These are phyloP conservation scores for Cenopis cana DNA, from an alignment of 2,888 invertebrate species.

Conservation along the genomic window DNA sequence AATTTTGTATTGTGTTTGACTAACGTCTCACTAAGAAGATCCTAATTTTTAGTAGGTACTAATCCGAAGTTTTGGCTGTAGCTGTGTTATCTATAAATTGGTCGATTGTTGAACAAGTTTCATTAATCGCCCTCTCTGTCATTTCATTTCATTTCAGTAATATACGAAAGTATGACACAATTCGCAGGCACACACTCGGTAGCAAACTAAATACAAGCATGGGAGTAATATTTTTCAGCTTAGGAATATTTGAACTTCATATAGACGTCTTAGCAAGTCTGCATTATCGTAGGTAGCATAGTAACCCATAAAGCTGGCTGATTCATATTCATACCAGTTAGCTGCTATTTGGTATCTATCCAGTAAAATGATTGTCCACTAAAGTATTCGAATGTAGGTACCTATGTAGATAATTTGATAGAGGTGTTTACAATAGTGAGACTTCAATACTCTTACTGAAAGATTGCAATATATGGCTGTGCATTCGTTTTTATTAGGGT, in stretches of 20 bases:
- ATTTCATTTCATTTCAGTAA: too few species aligned
- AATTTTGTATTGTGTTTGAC: constrained; percentile 57
- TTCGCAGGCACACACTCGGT: background rate
- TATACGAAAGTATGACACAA: too few species aligned
- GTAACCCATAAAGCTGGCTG: too few species aligned
- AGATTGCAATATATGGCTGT: too few species aligned
- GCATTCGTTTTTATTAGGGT: background rate
- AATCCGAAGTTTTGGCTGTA: background rate
- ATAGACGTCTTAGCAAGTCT: background rate
- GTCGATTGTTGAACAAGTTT: background rate
- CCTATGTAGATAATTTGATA: background rate
- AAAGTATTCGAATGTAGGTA: background rate
- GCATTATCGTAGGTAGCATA: background rate
- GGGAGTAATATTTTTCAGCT: background rate
- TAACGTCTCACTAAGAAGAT: background rate
- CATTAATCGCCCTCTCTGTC: background rate
- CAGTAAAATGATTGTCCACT: background rate
- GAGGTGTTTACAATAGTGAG: background rate
- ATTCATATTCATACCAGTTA: too few species aligned
- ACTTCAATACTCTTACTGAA: too few species aligned
- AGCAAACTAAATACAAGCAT: background rate
- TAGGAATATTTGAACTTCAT: background rate
- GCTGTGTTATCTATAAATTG: background rate
- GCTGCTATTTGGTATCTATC: background rate
- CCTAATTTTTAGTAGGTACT: background rate